Percentiles rank a stretch among this genome's conserved stretches.
phyloP scores from a whole-genome alignment of 2,888 invertebrate species.

The Oscheius onirici region DNA sequence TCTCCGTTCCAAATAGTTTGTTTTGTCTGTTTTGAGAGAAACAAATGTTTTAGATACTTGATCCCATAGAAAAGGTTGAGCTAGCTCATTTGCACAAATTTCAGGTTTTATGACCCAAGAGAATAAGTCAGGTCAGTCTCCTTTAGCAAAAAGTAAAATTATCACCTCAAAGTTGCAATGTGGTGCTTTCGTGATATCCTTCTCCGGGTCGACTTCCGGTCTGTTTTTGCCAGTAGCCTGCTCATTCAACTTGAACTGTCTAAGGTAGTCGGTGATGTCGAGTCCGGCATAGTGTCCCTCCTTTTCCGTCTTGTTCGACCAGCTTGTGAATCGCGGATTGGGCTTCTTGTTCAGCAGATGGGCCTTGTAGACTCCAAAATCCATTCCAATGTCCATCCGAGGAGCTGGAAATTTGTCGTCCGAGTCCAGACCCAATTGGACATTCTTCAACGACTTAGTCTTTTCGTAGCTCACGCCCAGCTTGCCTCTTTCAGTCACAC shows the following conservation, averaged over 20 bases:
- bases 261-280: slow-evolving; percentile 14
- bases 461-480: not conserved
- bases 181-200: not conserved
- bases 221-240: not conserved
- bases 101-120: too few species aligned
- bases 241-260: not conserved
- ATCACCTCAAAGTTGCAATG: slow-evolving; percentile 9
- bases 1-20: too few species aligned
- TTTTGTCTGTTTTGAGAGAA: too few species aligned
- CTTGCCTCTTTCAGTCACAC: not conserved
- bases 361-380: slow-evolving; percentile 18
- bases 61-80: too few species aligned
- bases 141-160: too few species aligned
- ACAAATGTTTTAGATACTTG: too few species aligned
- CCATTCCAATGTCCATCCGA: slow-evolving; percentile 10
- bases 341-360: slow-evolving; percentile 15
- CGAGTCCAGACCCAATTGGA: not conserved
- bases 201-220: not conserved
- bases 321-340: slow-evolving; percentile 1
- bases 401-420: slow-evolving; percentile 13
- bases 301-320: not conserved
- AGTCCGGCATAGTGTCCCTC: slow-evolving; percentile 14
- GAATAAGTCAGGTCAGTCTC: too few species aligned
- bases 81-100: too few species aligned
- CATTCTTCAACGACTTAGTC: not conserved